Base-by-base conservation (phyloP, 2,888 invertebrate species). In the Scelioninae gen. 2 region DNA sequence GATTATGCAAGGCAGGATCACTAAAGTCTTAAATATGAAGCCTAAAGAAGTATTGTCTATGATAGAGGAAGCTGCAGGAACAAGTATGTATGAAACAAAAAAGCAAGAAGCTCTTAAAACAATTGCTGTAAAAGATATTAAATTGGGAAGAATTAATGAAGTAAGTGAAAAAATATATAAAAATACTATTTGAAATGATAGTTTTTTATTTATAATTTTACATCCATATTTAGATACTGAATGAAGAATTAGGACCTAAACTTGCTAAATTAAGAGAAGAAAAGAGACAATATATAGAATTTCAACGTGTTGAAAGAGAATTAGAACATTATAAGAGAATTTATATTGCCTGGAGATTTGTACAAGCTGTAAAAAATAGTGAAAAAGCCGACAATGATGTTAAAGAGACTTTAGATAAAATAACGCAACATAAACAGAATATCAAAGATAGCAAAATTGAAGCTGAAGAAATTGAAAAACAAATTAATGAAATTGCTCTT, bases 1-100 rank as follows among this genome's bases (percentile, higher is more conserved):
- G 31, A 99, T 99, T 82, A 98, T 99, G 98, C 99, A 99, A 89
- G 99, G 99, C 0, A 91, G 97, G 76, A 97, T 99, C 78, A 98
- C 98, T 0, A 98, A 99, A 89, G 98, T 99, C 1, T 88, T 99
- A 19, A 98, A 97, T 85, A 99, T 99, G 98, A 99, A 98, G 84
- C 97, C 99, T 0, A 91, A 92, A 43, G 98, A 99, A 93, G 95
- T 97, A 81, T 88, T 97, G 58, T 94, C 95, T 0, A 97, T 99
- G 97, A 93, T 99, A 63, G 99, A 99, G 87, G 99, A 99, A 88
- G 98, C 98, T 5, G 97, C 98, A 0, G 98, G 99, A 0, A 98
- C 98, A 0, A 92, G 95, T 80, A 93, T 97, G 92, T 99, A 98
- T 85, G 98, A 99, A 86, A 90, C 92, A 0, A 99, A 99, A 85